Evolutionary conservation across 2,888 invertebrate genomes (phyloP), one percentile per base, ranked within the genome.

Genomic region (Tenthredo mesomela): DNA sequence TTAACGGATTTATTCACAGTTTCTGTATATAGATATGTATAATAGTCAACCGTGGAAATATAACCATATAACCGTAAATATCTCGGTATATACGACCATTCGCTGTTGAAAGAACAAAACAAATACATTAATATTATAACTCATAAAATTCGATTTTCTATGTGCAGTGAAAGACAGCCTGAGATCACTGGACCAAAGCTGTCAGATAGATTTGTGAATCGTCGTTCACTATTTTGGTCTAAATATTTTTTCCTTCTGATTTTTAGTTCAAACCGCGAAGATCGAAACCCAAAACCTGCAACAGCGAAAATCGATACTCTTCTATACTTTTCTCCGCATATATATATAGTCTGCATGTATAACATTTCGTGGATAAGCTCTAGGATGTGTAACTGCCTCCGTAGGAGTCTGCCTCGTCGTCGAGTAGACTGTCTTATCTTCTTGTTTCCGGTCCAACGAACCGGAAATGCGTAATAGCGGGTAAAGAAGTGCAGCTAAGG

Each of bases 381-480:
- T 87, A 86, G 88, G 87, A 87, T 86, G 78, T 85, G 86, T 54
- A 50, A 70, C 84, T 84, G 84, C 80, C 61, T 33, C 29, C 80
- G 80, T 43, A 80, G 84, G 84, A 21, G 70, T 67, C 85, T 82
- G 75, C 61, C 37, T 43, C 85, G 87, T 87, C 87, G 87, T 86
- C 85, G 87, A 86, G 85, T 84, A 85, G 80, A 87, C 87, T 87
- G 90, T 91, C 93, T 93, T 93, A 93, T 93, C 93, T 93, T 91
- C 90, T 89, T 90, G 93, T 93, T 93, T 93, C 93, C 93, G 93
- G 93, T 93, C 92, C 93, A 92, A 88, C 91, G 93, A 91, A 87
- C 91, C 91, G 93, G 92, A 93, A 93, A 93, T 93, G 93, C 93
- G 93, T 92, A 93, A 92, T 92, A 92, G 91, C 90, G 89, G 91